Percentiles rank a stretch among this genome's conserved stretches.
phyloP scores from a whole-genome alignment of 1,140 invertebrate species.

The Calephelis nemesis region DNA sequence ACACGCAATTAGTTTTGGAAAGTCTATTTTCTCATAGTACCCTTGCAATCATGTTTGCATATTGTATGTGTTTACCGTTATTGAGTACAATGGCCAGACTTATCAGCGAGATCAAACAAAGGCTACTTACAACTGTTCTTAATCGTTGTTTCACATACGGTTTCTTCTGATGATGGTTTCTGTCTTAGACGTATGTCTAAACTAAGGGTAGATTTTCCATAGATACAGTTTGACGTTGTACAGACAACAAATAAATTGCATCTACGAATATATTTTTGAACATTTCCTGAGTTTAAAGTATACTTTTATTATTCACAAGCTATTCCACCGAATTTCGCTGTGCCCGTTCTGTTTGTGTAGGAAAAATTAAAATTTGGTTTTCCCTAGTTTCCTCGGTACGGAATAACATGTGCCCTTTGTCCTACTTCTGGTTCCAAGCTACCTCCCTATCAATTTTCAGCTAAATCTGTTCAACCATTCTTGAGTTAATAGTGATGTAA shows the following conservation, averaged over 20 bases:
- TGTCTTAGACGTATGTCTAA: conserved; percentile 52
- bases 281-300: no score
- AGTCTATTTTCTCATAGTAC: conserved; percentile 33
- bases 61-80: conserved; percentile 40
- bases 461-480: no score
- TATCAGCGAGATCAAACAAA: conserved; percentile 73
- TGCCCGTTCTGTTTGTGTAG: no score
- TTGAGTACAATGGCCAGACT: conserved; percentile 52
- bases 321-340: no score
- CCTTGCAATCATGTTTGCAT: conserved; percentile 29
- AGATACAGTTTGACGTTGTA: conserved; percentile 9
- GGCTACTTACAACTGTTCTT: conserved; percentile 76
- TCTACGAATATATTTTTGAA: no score
- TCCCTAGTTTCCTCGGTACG: no score
- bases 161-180: conserved; percentile 57
- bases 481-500: no score
- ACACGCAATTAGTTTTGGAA: conserved; percentile 22
- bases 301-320: no score
- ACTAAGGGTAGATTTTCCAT: conserved; percentile 32
- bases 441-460: no score
- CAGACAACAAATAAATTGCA: background rate
- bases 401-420: no score
- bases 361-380: no score
- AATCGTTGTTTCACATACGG: conserved; percentile 76
- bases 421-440: no score